Evolutionary conservation across 2,113 vertebrate species (phyloP).

Genomic region (Colius striatus): DNA sequence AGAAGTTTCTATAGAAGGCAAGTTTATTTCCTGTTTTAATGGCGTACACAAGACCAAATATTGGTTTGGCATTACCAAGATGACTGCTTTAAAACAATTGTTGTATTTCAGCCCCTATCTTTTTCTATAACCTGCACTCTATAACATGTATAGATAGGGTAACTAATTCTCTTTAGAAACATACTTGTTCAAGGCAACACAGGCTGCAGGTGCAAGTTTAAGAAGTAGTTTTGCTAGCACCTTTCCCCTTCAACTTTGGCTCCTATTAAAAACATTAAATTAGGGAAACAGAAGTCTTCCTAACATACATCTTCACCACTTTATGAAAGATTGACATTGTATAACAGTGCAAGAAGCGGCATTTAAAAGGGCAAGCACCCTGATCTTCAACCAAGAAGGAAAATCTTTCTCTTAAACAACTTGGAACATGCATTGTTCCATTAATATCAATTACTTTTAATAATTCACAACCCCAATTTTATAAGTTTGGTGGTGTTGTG

Average conservation of each 20-base stretch:
- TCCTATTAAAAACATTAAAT: neutral
- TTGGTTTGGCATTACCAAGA: neutral
- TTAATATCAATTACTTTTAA: constrained; percentile 49
- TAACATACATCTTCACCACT: constrained; percentile 29
- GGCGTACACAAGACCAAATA: neutral
- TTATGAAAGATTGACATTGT: neutral
- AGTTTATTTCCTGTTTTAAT: neutral
- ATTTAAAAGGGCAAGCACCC: constrained; percentile 43
- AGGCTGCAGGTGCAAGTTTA: constrained; percentile 13
- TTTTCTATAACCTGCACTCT: neutral
- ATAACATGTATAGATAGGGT: neutral
- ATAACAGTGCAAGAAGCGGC: constrained; percentile 9
- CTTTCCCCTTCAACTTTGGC: neutral
- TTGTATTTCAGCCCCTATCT: neutral
- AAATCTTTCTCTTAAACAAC: constrained; percentile 30
- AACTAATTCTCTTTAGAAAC: constrained; percentile 5
- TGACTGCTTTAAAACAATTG: neutral
- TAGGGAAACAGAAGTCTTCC: constrained; percentile 2
- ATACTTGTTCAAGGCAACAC: constrained; percentile 25
- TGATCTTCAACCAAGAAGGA: constrained; percentile 49
- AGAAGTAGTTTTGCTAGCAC: constrained; percentile 11
- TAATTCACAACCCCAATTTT: constrained; percentile 33
- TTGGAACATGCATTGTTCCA: constrained; percentile 24
- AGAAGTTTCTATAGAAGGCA: neutral
- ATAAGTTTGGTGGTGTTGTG: constrained; percentile 9